Percentiles rank a stretch among this genome's conserved stretches.
Conservation (phyloP, 2,888 invertebrate species). For the Cryptus armator region DNA sequence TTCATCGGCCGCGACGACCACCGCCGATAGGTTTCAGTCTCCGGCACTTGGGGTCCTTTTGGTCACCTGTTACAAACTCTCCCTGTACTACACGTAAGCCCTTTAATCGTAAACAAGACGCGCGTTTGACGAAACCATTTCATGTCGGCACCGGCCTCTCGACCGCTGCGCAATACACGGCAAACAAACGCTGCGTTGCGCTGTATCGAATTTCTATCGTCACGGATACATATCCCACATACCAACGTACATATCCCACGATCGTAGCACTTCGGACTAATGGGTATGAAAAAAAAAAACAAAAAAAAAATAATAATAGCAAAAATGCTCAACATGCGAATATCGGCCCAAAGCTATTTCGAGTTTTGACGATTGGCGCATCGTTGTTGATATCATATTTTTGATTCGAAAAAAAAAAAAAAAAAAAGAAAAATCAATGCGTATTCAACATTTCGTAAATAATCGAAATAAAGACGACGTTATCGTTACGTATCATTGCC, state of each 20-base stretch:
- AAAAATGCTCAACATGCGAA: slow-evolving; percentile 9
- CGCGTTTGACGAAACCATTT: not conserved
- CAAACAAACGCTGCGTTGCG: not conserved
- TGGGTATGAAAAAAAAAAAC: slow-evolving; percentile 11
- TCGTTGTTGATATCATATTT: not conserved
- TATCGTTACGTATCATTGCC: not conserved
- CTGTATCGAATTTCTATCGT: not conserved
- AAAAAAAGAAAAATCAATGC: not conserved
- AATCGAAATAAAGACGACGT: not conserved
- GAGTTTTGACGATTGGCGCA: slow-evolving; percentile 10
- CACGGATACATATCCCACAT: not conserved
- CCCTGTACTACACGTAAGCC: slow-evolving; percentile 74
- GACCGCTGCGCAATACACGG: not conserved
- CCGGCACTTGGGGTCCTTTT: slow-evolving; percentile 72
- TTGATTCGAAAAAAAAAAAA: not conserved
- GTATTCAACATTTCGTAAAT: not conserved
- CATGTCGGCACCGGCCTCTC: not conserved
- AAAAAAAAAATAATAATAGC: not conserved
- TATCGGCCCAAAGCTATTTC: not conserved
- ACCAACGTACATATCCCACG: not conserved
- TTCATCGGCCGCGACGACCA: slow-evolving; percentile 63
- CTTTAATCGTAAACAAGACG: slow-evolving; percentile 24
- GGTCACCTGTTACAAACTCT: slow-evolving; percentile 71
- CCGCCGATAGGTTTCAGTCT: slow-evolving; percentile 59
- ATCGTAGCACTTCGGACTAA: not conserved